A percentile compares a stretch with the other conserved stretches of the same genome.
Conservation (phyloP, 2,888 invertebrate genomes). For the Macaria notata region DNA sequence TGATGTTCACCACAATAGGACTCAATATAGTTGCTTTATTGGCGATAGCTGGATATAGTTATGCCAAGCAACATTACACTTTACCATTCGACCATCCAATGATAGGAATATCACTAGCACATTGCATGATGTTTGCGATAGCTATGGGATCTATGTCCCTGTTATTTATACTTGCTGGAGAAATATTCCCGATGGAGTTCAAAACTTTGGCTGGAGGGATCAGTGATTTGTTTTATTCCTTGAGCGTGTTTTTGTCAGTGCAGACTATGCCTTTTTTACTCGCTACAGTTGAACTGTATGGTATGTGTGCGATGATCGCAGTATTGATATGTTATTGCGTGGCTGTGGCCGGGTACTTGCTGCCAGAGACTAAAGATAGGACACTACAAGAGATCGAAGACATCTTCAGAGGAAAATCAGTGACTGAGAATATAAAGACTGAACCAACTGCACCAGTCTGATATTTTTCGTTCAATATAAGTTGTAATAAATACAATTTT, state of each 20-base stretch:
- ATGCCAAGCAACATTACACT: not conserved
- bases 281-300: slow-evolving; percentile 49
- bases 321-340: slow-evolving; percentile 53
- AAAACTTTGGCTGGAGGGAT: slow-evolving; percentile 72
- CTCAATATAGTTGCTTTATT: not conserved
- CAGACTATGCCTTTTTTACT: slow-evolving; percentile 59
- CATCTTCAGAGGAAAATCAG: slow-evolving; percentile 57
- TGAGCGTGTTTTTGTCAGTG: slow-evolving; percentile 57
- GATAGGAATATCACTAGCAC: slow-evolving; percentile 5
- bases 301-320: slow-evolving; percentile 54
- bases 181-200: slow-evolving; percentile 80
- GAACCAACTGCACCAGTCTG: no score
- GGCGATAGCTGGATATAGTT: slow-evolving; percentile 1
- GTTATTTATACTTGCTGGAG: slow-evolving; percentile 84
- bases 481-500: no score
- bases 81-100: slow-evolving; percentile 1
- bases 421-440: slow-evolving; percentile 27
- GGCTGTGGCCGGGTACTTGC: slow-evolving; percentile 47
- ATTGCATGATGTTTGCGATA: slow-evolving; percentile 36
- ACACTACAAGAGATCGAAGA: slow-evolving; percentile 69
- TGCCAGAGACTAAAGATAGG: slow-evolving; percentile 69
- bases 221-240: slow-evolving; percentile 55
- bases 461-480: no score
- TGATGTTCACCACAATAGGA: not conserved
- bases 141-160: slow-evolving; percentile 59